Percentiles rank a stretch among this genome's conserved stretches.
phyloP scores from a whole-genome alignment of 2,113 vertebrate species.

The Circaetus cinerascens region DNA sequence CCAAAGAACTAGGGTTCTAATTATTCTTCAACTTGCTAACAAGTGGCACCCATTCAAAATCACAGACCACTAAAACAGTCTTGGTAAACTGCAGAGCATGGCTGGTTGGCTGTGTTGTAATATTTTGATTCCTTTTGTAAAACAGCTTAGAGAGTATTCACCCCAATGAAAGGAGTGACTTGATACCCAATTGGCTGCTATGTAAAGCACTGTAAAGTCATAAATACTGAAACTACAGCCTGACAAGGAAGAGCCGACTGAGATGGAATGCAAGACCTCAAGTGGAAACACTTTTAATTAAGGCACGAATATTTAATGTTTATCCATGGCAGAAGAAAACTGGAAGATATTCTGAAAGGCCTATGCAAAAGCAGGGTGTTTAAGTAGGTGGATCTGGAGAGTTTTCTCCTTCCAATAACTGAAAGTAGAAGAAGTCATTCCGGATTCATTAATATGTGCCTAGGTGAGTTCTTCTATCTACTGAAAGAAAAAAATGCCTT shows the following conservation, averaged over 20 bases:
- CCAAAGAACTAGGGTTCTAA: not conserved
- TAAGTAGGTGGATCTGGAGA: not conserved
- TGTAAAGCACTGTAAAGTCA: not conserved
- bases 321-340: not conserved
- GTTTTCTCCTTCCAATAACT: not conserved
- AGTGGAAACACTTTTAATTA: conserved; percentile 53
- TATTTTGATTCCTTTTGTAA: not conserved
- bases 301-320: not conserved
- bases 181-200: not conserved
- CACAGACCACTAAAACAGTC: not conserved
- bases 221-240: conserved; percentile 24
- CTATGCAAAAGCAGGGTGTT: not conserved
- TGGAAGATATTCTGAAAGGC: not conserved
- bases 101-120: not conserved
- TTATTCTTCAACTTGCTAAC: not conserved
- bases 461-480: not conserved
- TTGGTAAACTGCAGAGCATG: not conserved
- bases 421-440: not conserved
- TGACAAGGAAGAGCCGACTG: not conserved
- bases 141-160: not conserved
- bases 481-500: not conserved
- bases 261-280: conserved; percentile 18
- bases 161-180: not conserved
- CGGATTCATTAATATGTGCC: not conserved
- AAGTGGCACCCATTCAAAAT: not conserved